Evolutionary conservation across 2,797 vertebrate genomes (phyloP).

Genomic region (Xyrichtys novacula): DNA sequence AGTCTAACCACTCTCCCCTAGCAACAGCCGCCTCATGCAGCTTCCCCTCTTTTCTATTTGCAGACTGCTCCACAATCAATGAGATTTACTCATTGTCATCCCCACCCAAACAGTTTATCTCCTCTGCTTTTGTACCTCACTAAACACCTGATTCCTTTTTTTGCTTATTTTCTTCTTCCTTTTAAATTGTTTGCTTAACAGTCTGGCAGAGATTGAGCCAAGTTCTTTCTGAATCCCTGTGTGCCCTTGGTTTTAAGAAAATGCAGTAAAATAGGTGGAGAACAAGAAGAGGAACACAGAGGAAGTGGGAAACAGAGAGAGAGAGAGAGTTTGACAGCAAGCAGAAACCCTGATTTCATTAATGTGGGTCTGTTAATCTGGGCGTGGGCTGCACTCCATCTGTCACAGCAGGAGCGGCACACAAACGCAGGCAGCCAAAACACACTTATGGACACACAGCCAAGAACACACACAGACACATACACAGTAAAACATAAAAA

Average conservation of each 20-base stretch:
- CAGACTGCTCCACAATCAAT: conserved; percentile 51
- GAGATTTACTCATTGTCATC: conserved; percentile 48
- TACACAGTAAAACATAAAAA: conserved; percentile 23
- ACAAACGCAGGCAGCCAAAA: conserved; percentile 69
- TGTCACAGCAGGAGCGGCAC: conserved; percentile 75
- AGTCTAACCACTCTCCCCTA: conserved; percentile 75
- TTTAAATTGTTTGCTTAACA: conserved; percentile 8
- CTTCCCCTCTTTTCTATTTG: conserved; percentile 44
- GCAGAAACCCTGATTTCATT: conserved; percentile 75
- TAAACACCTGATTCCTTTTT: conserved; percentile 24
- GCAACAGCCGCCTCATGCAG: conserved; percentile 78
- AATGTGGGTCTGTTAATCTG: conserved; percentile 81
- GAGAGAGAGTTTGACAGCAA: conserved; percentile 47
- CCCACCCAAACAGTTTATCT: conserved; percentile 34
- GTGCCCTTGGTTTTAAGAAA: conserved; percentile 32
- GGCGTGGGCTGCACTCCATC: conserved; percentile 80
- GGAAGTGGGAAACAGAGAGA: conserved; percentile 24
- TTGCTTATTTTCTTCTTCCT: conserved; percentile 9
- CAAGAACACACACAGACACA: conserved; percentile 12
- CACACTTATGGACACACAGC: conserved; percentile 45
- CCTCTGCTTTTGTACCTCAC: conserved; percentile 12
- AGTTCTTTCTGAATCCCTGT: conserved; percentile 28
- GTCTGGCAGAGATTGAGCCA: conserved; percentile 11
- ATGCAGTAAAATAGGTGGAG: conserved; percentile 17
- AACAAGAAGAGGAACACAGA: conserved; percentile 21